Evolutionary conservation across 2,888 invertebrate species (phyloP), one percentile per base, ranked within the genome.

Genomic region (Rhynchonema sp.): DNA sequence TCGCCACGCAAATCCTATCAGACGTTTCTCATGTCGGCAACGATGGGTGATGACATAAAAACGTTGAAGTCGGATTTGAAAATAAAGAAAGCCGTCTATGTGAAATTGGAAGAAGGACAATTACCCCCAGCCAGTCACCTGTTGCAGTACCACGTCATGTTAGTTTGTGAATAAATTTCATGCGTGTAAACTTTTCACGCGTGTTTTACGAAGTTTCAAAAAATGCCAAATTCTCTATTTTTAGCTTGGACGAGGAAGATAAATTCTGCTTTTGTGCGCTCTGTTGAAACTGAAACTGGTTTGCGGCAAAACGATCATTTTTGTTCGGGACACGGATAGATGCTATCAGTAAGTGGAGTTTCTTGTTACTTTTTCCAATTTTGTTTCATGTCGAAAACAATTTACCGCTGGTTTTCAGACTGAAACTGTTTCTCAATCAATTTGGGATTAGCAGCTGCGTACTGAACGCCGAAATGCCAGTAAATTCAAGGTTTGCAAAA

Each of bases 401-500:
- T 17, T 49, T 49, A 13, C 49, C 3, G 49, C 49, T 6, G 23
- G 3, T 49, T 49, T 49, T n/a, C 68, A 88, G 88, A 72, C 77
- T 98, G 60, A 92, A 92, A 75, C 77, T 99, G 53, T 96, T 89
- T 74, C 76, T 99, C 64, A 91, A 96, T 74, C 94, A 96, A 75
- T 96, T 98, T 77, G 88, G 85, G 65, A 87, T 99, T 63, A 80
- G 82, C 9, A 83, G 89, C 0, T 96, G 94, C 70, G 85, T 96
- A 0, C 76, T 99, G 23, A 99, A 99, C 76, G 91, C 94, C 0
- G 96, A 98, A 76, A 79, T 99, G 62, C 98, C 98, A 0, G 86
- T 91, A 0, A 83, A 84, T 59, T 85, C 87, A 25, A 71, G 78
- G 73, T 74, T 6, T 17, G 38, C 38, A n/a, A n/a, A n/a, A n/a